Evolutionary conservation across 2,888 invertebrate genomes (phyloP).

Genomic region (Pandemis heparana): DNA sequence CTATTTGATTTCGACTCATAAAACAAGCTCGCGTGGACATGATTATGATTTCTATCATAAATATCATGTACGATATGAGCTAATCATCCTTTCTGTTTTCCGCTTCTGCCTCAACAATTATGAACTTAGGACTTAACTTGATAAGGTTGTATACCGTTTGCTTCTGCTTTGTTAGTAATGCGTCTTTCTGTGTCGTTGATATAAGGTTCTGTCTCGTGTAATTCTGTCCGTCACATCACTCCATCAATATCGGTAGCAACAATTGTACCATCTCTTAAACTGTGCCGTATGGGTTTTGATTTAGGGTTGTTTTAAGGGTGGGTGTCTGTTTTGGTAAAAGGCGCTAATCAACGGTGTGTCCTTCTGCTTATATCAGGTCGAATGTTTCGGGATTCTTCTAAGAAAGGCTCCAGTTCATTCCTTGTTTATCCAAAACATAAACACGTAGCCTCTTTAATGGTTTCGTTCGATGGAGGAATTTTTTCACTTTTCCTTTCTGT

Average conservation of each 20-base stretch:
- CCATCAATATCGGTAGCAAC: constrained; percentile 63
- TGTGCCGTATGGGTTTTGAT: constrained; percentile 48
- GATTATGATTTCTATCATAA: constrained; percentile 84
- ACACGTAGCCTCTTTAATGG: constrained; percentile 69
- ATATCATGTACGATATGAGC: constrained; percentile 73
- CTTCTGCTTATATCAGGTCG: constrained; percentile 63
- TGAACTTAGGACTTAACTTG: constrained; percentile 46
- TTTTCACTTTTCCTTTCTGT: constrained; percentile 77
- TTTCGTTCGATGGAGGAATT: constrained; percentile 64
- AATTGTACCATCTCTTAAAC: constrained; percentile 50
- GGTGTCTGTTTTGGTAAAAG: constrained; percentile 54
- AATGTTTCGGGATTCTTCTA: constrained; percentile 70
- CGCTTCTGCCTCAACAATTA: constrained; percentile 47
- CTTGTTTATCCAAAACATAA: constrained; percentile 76
- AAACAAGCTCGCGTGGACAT: constrained; percentile 75
- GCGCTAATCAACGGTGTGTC: constrained; percentile 77
- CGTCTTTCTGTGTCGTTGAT: constrained; percentile 52
- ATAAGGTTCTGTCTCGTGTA: constrained; percentile 60
- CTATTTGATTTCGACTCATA: constrained; percentile 84
- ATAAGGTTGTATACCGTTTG: constrained; percentile 7
- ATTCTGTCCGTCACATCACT: constrained; percentile 56
- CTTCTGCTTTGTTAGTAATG: background rate
- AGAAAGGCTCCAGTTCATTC: constrained; percentile 68
- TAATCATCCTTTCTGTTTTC: constrained; percentile 54
- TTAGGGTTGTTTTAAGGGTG: constrained; percentile 55